Base-by-base conservation (phyloP, 2,113 vertebrate genomes). In the Zosterops borbonicus region DNA sequence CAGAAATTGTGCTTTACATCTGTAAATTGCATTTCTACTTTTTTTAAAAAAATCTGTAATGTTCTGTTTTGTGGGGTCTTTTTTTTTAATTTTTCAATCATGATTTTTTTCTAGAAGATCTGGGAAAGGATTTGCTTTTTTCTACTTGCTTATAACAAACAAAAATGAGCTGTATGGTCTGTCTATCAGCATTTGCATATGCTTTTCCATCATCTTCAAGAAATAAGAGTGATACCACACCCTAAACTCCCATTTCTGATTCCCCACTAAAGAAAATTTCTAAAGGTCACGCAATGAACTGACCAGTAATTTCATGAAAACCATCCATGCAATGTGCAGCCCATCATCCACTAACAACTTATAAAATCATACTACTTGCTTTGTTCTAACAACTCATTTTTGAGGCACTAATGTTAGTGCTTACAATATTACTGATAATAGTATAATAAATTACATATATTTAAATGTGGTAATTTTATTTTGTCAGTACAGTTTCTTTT, bases 171-270 rank as follows among this genome's bases (percentile, higher is more conserved):
- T 39, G 6, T 50, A 3, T 9, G n/a, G 46, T 35, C 11, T 3
- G 15, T 60, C 70, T 33, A 21, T 50, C 31, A 41, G 15, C 56
- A 37, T 67, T 63, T 62, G 37, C 24, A 42, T n/a, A 47, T 23
- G 8, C 5, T 53, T 86, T 78, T 74, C 25, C 20, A 68, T 47
- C 33, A n/a, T 35, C 27, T 42, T 68, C 29, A 63, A 62, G 47
- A 56, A 73, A 46, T 20, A 28, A 1, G 3, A 65, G 33, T 19
- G 8, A 63, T 31, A 31, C 6, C 18, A 24, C 1, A 0, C 3
- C 12, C 12, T 33, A 67, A 12, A 50, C 2, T 37, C 8, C 10
- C 2, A 8, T 82, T 86, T 78, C 49, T 69, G 20, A 31, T 58
- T 7, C 22, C 8, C 5, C 23, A 47, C 12, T 68, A n/a, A 73